Conservation (phyloP, 2,888 invertebrate genomes). For the Sphaerophoria rueppellii region DNA sequence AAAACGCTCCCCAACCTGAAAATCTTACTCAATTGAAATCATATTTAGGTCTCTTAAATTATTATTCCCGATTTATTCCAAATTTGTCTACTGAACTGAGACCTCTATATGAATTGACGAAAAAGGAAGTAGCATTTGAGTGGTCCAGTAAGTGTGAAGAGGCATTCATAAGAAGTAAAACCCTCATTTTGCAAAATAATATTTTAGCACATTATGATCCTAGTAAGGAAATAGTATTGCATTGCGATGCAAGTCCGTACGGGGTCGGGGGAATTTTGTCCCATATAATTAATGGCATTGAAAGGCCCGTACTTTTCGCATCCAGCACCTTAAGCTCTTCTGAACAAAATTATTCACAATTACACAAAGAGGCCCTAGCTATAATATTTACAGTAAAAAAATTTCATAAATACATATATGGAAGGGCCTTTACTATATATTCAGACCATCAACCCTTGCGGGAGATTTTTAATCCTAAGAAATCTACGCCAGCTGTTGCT, state of each 20-base stretch:
- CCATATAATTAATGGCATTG: neutral
- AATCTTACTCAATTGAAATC: conserved; percentile 13
- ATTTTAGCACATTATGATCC: neutral
- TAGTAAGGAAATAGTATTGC: conserved; percentile 8
- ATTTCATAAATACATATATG: conserved; percentile 30
- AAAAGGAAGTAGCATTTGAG: conserved; percentile 11
- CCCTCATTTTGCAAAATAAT: neutral
- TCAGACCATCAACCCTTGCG: conserved; percentile 11
- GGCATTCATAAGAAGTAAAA: conserved; percentile 1
- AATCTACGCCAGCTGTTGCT: conserved; percentile 28
- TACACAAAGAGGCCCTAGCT: conserved; percentile 19
- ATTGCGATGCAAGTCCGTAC: conserved; percentile 8
- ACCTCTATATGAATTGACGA: neutral
- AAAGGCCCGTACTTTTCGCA: conserved; percentile 3
- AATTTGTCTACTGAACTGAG: neutral
- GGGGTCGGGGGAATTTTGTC: conserved; percentile 22
- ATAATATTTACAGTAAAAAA: conserved; percentile 22
- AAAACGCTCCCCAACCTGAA: conserved; percentile 8
- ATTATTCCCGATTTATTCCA: conserved; percentile 13
- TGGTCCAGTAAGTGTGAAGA: conserved; percentile 10
- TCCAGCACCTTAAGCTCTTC: conserved; percentile 7
- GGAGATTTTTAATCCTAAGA: neutral
- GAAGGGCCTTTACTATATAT: conserved; percentile 6
- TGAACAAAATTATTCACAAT: conserved; percentile 24
- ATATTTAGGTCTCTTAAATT: conserved; percentile 13